Evolutionary conservation across 1,140 invertebrate species (phyloP), one percentile per base, ranked within the genome.

Genomic region (Brachionus plicatilis): DNA sequence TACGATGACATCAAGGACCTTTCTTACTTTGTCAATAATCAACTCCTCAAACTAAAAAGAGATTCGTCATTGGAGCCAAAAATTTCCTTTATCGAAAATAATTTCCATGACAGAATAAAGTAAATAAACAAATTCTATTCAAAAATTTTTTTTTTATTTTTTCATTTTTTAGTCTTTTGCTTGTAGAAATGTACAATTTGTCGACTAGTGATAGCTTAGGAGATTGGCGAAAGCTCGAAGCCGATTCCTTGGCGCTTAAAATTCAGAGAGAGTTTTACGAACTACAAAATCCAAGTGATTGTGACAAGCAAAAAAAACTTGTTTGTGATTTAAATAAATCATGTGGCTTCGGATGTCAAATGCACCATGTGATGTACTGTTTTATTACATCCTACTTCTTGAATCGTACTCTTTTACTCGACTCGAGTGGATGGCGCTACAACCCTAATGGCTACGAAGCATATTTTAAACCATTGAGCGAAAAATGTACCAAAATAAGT

Each of bases 311-410:
- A 0, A 94, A 93, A 88, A 97, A 97, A 90, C 90, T 99, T 60
- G 92, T 97, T 17, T 99, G 97, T 89, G 96, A 94, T 90, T 91
- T 99, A 79, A 98, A 98, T 90, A 99, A 99, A 93, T 96, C 87
- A 94, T 98, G 96, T 91, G 96, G 95, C 6, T 98, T 95, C 90
- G 95, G 96, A 5, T 98, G 96, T 87, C 94, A 99, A 91, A 90
- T 99, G 47, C 97, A 99, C 91, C 97, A 99, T 90, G 94, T 94
- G 27, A 94, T 96, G 6, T 99, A 99, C 88, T 99, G 97, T 89
- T 93, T 99, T 85, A 93, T 98, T 86, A 93, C 98, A 78, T 96
- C 97, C 1, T 98, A 97, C 88, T 96, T 95, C 6, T 96, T 95
- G 0, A 92, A 96, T 88, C 91, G 97, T 84, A 99, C 97, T 0